Base-by-base conservation (phyloP, 2,797 vertebrate species). In the Melanotaenia maccullochi region DNA sequence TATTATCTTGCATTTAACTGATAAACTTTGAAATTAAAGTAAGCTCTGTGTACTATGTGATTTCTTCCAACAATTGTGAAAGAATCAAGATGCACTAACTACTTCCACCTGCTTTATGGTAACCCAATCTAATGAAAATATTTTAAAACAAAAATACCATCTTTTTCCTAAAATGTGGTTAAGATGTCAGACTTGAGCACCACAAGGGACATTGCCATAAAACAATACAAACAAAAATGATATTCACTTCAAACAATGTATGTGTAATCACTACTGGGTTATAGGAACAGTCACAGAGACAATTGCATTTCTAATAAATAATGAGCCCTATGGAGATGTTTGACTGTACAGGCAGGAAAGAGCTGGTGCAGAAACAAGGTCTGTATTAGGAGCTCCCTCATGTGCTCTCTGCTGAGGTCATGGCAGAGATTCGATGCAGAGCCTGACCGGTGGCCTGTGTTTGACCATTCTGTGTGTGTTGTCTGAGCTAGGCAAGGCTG, bases 401-500 rank as follows among this genome's bases (percentile, higher is more conserved):
- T 47, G 22, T 56, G 75, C 69, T 75, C 75, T 58, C 52, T 67
- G 73, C 63, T 73, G 55, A 40, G 79, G 83, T 82, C 76, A 62
- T 40, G 69, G 74, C 79, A 69, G 52, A 79, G 75, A 70, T 81
- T 78, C 73, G 78, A 61, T 24, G 64, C 56, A 24, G 56, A 7
- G 54, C 60, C 79, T 81, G 49, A 73, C 84, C 82, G 6, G 40
- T 60, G 77, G 51, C 76, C 84, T 56, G 79, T 81, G 72, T 79
- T 82, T 89, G 81, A 88, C 74, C 86, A 81, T 67, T 81, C 65
- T 73, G 58, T 79, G 71, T 83, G 81, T 87, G 81, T 80, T 76
- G 83, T 75, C 74, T 72, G 64, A 68, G 80, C 75, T 63, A 14
- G 60, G 71, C 24, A 73, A 80, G 57, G 72, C 71, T 65, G 78